Evolutionary conservation across 2,888 invertebrate species (phyloP).

Genomic region (Chironomus riparius): DNA sequence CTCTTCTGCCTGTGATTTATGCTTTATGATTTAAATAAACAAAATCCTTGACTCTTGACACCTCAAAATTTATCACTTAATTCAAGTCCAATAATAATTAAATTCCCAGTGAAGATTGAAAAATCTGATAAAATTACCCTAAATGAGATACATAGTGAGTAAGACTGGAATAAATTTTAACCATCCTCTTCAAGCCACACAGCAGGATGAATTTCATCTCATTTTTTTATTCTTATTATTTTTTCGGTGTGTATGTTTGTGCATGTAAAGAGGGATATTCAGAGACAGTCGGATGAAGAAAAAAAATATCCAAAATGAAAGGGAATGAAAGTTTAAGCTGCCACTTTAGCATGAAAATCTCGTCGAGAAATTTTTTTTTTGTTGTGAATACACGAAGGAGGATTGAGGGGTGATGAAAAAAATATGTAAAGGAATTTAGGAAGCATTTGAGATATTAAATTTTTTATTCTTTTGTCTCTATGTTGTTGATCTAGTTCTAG

Average conservation of each 20-base stretch:
- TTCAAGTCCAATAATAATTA: too few species aligned
- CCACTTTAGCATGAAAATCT: slow-evolving; percentile 17
- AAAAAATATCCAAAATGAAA: not conserved
- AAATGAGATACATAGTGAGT: too few species aligned
- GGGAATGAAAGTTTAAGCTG: slow-evolving; percentile 13
- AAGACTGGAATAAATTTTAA: not conserved
- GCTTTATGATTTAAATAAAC: too few species aligned
- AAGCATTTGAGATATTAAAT: slow-evolving; percentile 3
- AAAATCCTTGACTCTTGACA: too few species aligned
- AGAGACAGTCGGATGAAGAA: not conserved
- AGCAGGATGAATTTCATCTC: slow-evolving; percentile 11
- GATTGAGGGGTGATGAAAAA: not conserved
- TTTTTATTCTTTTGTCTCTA: not conserved
- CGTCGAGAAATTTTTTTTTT: not conserved
- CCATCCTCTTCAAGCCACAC: not conserved
- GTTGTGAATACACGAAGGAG: not conserved
- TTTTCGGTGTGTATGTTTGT: not conserved
- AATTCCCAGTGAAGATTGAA: too few species aligned
- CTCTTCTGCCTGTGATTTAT: too few species aligned
- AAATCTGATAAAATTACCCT: too few species aligned
- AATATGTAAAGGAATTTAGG: not conserved
- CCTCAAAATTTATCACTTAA: too few species aligned
- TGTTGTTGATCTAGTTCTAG: not conserved
- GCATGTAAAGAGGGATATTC: not conserved
- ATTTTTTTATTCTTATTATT: not conserved